These are phyloP conservation scores for Automeris io DNA, from an alignment of 2,888 invertebrate species.

Conservation along the genomic window DNA sequence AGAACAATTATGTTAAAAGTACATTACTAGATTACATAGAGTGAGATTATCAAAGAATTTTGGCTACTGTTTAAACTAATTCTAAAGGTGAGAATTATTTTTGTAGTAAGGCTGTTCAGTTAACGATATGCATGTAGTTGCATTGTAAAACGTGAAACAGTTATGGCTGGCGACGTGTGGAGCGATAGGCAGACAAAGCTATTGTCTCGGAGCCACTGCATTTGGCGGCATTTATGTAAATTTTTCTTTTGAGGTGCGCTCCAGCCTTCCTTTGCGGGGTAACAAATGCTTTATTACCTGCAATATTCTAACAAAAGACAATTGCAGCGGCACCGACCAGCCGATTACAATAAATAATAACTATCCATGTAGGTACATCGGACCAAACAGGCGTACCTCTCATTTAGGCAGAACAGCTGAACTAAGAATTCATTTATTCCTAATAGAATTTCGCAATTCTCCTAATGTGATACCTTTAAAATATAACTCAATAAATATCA, in stretches of 20 bases:
- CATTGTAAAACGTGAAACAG: slow-evolving; percentile 31
- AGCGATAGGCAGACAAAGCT: slow-evolving; percentile 66
- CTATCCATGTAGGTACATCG: slow-evolving; percentile 8
- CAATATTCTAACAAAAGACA: slow-evolving; percentile 41
- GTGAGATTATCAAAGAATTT: too few species aligned
- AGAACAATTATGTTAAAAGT: too few species aligned
- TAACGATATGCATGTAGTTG: background rate
- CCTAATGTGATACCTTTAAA: background rate
- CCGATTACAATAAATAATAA: slow-evolving; percentile 18
- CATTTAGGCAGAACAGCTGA: background rate
- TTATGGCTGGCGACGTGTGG: slow-evolving; percentile 50
- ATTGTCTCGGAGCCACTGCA: slow-evolving; percentile 58
- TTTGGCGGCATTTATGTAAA: slow-evolving; percentile 70
- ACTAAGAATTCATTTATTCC: background rate
- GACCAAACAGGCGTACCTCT: slow-evolving; percentile 4
- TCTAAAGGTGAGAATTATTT: too few species aligned
- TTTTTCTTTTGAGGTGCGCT: slow-evolving; percentile 62
- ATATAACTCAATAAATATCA: background rate
- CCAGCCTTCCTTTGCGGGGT: slow-evolving; percentile 47
- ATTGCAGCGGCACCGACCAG: slow-evolving; percentile 24
- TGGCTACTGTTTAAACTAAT: too few species aligned
- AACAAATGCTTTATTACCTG: slow-evolving; percentile 52
- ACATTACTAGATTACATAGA: too few species aligned
- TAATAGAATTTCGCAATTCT: background rate
- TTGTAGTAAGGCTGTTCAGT: too few species aligned